phyloP scores from a whole-genome alignment of 2,797 vertebrate species.

The Phataginus tetradactyla region DNA sequence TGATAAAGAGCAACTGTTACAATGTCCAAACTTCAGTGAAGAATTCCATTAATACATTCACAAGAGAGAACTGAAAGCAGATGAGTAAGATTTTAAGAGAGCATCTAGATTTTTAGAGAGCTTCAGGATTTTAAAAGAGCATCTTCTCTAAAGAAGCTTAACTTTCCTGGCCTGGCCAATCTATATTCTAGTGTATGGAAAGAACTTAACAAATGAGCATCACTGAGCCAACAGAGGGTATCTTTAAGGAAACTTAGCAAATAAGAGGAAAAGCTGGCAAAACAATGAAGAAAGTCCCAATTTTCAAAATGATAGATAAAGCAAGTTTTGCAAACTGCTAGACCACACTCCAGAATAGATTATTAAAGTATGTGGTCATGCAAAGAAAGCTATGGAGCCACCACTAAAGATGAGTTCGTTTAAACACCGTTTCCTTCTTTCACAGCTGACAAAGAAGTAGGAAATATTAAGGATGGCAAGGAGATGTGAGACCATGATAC shows the following conservation, averaged over 20 bases:
- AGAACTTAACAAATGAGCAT: not conserved
- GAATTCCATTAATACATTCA: not conserved
- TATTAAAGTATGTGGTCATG: not conserved
- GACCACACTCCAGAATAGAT: not conserved
- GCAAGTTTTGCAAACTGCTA: not conserved
- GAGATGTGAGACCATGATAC: not conserved
- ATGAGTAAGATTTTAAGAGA: not conserved
- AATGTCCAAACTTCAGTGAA: not conserved
- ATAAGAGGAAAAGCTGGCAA: not conserved
- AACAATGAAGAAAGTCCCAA: not conserved
- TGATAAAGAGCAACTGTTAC: not conserved
- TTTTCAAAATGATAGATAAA: not conserved
- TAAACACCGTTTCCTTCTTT: not conserved
- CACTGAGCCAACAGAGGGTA: not conserved
- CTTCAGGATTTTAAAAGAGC: not conserved
- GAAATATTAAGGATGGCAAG: not conserved
- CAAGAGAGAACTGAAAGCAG: not conserved
- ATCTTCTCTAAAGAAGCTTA: not conserved
- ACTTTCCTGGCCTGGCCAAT: not conserved
- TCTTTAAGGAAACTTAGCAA: not conserved
- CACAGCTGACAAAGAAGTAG: not conserved
- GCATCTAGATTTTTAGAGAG: not conserved
- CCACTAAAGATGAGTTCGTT: not conserved
- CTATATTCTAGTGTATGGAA: not conserved
- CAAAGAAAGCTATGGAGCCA: not conserved